Evolutionary conservation across 2,113 vertebrate species (phyloP), one percentile per base, ranked within the genome.

Genomic region (Haplochromis burtoni): DNA sequence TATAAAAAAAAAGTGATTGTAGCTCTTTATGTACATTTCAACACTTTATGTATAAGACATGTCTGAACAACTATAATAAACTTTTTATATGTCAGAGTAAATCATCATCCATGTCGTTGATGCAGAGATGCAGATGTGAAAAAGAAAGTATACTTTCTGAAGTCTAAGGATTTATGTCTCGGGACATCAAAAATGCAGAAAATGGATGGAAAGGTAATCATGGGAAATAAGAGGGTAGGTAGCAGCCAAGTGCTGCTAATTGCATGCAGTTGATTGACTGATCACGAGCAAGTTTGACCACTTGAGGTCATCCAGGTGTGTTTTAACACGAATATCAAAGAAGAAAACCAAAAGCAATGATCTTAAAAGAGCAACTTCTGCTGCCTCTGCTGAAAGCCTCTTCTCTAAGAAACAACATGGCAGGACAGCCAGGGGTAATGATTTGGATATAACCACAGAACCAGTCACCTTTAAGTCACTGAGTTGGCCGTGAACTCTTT

Each of bases 11-110:
- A 73, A 87, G 90, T 91, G 88, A 94, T 93, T 94, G 89, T 94
- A 84, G 63, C 80, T 90, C 63, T 89, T 91, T 91, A 29, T 93
- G 93, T 95, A 93, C 86, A 91, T 92, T 93, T 87, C 13, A 93
- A 82, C 45, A 88, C 86, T 93, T 91, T 84, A 89, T 94, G 92
- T 94, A 90, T 81, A 92, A 91, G 83, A 93, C 87, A 83, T 94
- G 93, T 94, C 87, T 92, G 89, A 81, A 94, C 40, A 84, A 82
- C 85, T 86, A 95, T 80, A 87, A 95, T 94, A 94, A 92, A 92
- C 86, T 79, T 94, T 95, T 96, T 96, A 93, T 94, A 91, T 90
- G 92, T 88, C 91, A 59, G 16, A 83, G 61, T 76, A 7, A 53
- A 49, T 63, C 35, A 35, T 24, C 8, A 1, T 49, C 29, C 4